Base-by-base conservation (phyloP, 2,113 vertebrate species). In the Prunella fulvescens region DNA sequence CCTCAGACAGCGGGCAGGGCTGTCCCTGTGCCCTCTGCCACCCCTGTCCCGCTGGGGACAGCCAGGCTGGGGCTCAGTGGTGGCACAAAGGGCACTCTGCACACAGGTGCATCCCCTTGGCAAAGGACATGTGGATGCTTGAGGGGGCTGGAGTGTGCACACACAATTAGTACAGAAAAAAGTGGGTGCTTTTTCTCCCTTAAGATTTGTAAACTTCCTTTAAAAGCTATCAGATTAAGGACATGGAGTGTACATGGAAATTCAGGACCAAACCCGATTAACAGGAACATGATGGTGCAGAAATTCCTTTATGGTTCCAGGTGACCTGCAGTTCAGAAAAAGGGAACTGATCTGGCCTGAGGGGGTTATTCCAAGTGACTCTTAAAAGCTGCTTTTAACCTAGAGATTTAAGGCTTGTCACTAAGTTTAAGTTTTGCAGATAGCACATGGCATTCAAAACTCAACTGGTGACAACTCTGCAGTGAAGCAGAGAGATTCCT, bases 81-180 rank as follows among this genome's bases (percentile, higher is more conserved):
- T 66, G 80, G 58, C 89, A 88, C 74, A 23, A 44, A 40, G 40
- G 71, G 20, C 23, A 33, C 33, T 26, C 40, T 5, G 35, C 23
- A 14, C 40, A 19, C 12, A 6, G 33, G 25, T 29, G n/a, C 31
- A 33, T 5, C 67, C 11, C 1, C 5, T 2, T 37, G n/a, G 28
- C 10, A 37, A 57, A 56, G 73, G 58, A 24, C 6, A 1, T 0
- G 19, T 1, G 45, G 35, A 45, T 62, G 50, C 10, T 3, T 2
- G 9, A 13, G 1, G 5, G 10, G 28, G 3, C 18, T 31, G 45
- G 35, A 56, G 12, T 0, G 1, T 7, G 2, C 56, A 31, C 14
- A 18, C 17, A 29, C 4, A 10, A 23, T 57, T 17, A 35, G 25
- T 24, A 64, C 45, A 57, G 37, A 31, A 62, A 71, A 71, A 17